Conservation (phyloP, 2,797 vertebrate genomes). For the Ceyx erithaca region DNA sequence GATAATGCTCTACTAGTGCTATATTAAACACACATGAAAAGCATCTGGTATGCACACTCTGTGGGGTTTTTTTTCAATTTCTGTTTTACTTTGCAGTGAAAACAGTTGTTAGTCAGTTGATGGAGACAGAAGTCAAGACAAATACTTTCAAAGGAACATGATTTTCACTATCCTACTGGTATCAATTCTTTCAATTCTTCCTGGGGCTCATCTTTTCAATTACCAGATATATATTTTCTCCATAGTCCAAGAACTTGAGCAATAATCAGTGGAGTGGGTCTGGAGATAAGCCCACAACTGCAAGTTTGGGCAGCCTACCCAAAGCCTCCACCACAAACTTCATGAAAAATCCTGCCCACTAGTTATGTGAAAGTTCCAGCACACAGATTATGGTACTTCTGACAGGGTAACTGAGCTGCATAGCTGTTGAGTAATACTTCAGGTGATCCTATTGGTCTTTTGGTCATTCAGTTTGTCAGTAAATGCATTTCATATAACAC, state of each 20-base stretch:
- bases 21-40: conserved; percentile 51
- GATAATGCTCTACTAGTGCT: conserved; percentile 35
- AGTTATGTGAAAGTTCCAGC: not conserved
- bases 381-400: not conserved
- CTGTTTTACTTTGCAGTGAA: not conserved
- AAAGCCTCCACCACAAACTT: not conserved
- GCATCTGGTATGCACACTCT: not conserved
- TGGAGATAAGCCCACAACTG: not conserved
- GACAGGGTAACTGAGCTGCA: not conserved
- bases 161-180: not conserved
- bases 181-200: not conserved
- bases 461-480: conserved; percentile 17
- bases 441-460: not conserved
- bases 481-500: conserved; percentile 42
- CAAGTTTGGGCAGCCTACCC: not conserved
- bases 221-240: not conserved
- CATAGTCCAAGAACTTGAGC: not conserved
- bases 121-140: not conserved
- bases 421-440: not conserved
- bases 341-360: not conserved
- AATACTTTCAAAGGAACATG: not conserved
- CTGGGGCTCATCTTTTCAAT: not conserved
- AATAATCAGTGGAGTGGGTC: not conserved
- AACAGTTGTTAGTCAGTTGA: not conserved
- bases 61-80: not conserved